phyloP scores from a whole-genome alignment of 2,113 vertebrate species.

The Paramisgurnus dabryanus region DNA sequence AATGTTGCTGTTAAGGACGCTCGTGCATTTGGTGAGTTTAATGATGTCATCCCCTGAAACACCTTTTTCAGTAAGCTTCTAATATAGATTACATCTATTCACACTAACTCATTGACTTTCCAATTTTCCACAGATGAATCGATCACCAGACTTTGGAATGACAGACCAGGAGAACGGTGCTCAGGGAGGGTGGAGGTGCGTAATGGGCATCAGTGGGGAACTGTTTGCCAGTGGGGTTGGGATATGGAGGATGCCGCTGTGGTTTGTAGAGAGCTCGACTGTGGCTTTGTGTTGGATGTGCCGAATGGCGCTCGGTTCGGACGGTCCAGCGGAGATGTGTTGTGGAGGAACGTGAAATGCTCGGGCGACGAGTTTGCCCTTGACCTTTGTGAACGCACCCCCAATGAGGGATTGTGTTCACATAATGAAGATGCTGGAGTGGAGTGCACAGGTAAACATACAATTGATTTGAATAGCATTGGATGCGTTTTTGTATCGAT shows the following conservation, averaged over 20 bases:
- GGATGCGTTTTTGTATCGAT: background rate
- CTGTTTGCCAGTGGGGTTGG: conserved; percentile 71
- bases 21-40: conserved; percentile 65
- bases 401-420: conserved; percentile 62
- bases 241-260: conserved; percentile 68
- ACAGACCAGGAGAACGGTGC: conserved; percentile 60
- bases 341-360: conserved; percentile 67
- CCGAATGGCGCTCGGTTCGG: conserved; percentile 52
- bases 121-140: conserved; percentile 53
- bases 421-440: conserved; percentile 69
- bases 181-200: conserved; percentile 74
- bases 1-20: conserved; percentile 60
- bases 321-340: conserved; percentile 60
- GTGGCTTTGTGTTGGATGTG: conserved; percentile 66
- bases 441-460: conserved; percentile 71
- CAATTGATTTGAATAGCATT: background rate
- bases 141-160: conserved; percentile 64
- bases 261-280: conserved; percentile 74
- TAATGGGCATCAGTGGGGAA: conserved; percentile 69
- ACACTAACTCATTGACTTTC: background rate
- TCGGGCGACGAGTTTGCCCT: conserved; percentile 68
- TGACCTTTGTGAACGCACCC: conserved; percentile 61
- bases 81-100: background rate
- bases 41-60: background rate
- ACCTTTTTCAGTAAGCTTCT: background rate